Base-by-base conservation (phyloP, 2,113 vertebrate species). In the Tympanuchus pallidicinctus region DNA sequence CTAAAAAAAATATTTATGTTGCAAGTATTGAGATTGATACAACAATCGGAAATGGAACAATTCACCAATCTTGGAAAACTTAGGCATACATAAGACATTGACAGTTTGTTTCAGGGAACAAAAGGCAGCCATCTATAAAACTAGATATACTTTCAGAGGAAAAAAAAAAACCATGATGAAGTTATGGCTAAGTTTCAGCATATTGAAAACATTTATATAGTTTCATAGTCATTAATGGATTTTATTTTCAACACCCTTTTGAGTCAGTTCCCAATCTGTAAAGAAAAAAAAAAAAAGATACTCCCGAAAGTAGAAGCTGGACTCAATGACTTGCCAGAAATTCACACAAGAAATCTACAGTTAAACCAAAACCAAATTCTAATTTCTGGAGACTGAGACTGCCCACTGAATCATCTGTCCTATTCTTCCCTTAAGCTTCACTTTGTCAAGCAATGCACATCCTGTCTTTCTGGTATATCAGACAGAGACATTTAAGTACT, bases 221-320 rank as follows among this genome's bases (percentile, higher is more conserved):
- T 77, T 93, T 91, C 76, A 86, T 38, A 88, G 82, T 75, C 87
- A 83, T 90, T 94, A 93, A 94, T 75, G 85, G 89, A 75, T 94
- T 95, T 95, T 83, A 86, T 94, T 94, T 96, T 96, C 93, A 96
- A 93, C 93, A 94, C 85, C 61, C 75, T 89, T 97, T 22, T 74
- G 64, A 92, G 79, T 89, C 82, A 81, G 69, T 9, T 91, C 65
- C 88, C 82, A 43, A 78, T 78, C 38, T 83, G 79, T 80, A 82
- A 90, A 88, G 89, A 13, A 28, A 56, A 91, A 13, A 60, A 30
- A 60, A 42, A 91, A 11, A 30, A 60, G 82, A 94, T 90, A 93
- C 42, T 91, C 88, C 88, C 92, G 90, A 67, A 93, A 75, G 87
- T 45, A 88, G 71, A 73, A 85, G 30, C 50, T 52, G 91, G 64